Evolutionary conservation across 2,888 invertebrate genomes (phyloP), one percentile per base, ranked within the genome.

Genomic region (Sesia bembeciformis): DNA sequence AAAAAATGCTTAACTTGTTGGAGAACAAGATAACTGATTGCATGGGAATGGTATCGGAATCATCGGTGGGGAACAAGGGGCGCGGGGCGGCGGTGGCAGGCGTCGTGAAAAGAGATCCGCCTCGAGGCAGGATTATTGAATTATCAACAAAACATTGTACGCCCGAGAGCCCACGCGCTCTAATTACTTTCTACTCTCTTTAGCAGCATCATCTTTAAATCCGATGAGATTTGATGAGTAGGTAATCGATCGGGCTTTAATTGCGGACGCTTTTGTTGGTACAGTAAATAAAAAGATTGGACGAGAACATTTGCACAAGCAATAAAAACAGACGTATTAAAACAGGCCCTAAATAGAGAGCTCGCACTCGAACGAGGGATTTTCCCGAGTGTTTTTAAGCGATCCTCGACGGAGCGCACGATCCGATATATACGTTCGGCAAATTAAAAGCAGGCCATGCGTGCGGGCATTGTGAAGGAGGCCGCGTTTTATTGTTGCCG

Each of bases 381-480:
- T 83, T 83, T 78, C 77, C 80, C 72, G 76, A 77, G 81, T 81
- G 82, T 84, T 86, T 84, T 81, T 81, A 84, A 84, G 76, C 79
- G 78, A 71, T 73, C 64, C 68, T 67, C 70, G 68, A 54, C 65
- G 70, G 68, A 70, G 72, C 71, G 73, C 62, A 65, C 75, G 76
- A 78, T 76, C 74, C 75, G 79, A 78, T 81, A 79, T 75, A 74
- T 74, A 72, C 81, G 80, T 78, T 78, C 74, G 83, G 81, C 76
- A 88, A 88, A 89, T 89, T 88, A 89, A 88, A 88, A 89, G 74
- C 81, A 83, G 82, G 70, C 84, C 80, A 85, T 84, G 87, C 88
- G 85, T 80, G 70, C 72, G 60, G 65, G 74, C 74, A 83, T 85
- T 85, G 87, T 85, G 78, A 71, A 78, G 76, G 70, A 74, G 76